Conservation (phyloP, 2,888 invertebrate genomes). For the Leucophenga maculata region DNA sequence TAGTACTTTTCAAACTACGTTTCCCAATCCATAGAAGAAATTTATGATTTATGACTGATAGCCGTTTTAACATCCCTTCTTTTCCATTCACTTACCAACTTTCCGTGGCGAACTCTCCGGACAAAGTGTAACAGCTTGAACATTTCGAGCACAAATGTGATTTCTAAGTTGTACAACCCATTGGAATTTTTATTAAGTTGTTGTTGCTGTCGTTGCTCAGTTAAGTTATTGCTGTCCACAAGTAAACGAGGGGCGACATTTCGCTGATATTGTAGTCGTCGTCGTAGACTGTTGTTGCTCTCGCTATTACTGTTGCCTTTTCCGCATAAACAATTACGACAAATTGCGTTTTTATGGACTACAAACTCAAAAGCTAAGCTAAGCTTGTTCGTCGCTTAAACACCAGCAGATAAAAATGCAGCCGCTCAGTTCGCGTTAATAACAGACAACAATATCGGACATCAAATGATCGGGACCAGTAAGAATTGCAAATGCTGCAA, state of each 20-base stretch:
- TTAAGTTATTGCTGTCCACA: too few relatives aligned
- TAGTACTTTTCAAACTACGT: too few relatives aligned
- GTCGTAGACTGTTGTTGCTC: constrained; percentile 40
- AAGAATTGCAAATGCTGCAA: too few relatives aligned
- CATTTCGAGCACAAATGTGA: constrained; percentile 40
- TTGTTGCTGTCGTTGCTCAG: constrained; percentile 51
- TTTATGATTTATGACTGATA: not conserved
- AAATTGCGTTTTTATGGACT: constrained; percentile 66
- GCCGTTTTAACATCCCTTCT: constrained; percentile 28
- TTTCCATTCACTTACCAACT: constrained; percentile 20
- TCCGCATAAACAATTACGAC: constrained; percentile 69
- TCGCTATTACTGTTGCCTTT: constrained; percentile 52
- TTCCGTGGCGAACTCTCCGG: too few relatives aligned
- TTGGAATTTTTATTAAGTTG: constrained; percentile 68
- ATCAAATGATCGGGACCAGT: too few relatives aligned
- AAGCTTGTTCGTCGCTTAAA: not conserved
- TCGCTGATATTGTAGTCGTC: constrained; percentile 10
- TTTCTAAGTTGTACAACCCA: constrained; percentile 54
- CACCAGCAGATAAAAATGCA: too few relatives aligned
- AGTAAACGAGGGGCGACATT: too few relatives aligned
- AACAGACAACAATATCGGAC: too few relatives aligned
- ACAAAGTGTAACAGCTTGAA: constrained; percentile 37
- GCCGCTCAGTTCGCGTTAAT: too few relatives aligned
- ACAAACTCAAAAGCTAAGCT: too few relatives aligned
- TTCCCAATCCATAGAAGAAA: too few relatives aligned